These are phyloP conservation scores for Tonatia bakeri DNA, from an alignment of 2,113 vertebrate genomes.

Conservation along the genomic window DNA sequence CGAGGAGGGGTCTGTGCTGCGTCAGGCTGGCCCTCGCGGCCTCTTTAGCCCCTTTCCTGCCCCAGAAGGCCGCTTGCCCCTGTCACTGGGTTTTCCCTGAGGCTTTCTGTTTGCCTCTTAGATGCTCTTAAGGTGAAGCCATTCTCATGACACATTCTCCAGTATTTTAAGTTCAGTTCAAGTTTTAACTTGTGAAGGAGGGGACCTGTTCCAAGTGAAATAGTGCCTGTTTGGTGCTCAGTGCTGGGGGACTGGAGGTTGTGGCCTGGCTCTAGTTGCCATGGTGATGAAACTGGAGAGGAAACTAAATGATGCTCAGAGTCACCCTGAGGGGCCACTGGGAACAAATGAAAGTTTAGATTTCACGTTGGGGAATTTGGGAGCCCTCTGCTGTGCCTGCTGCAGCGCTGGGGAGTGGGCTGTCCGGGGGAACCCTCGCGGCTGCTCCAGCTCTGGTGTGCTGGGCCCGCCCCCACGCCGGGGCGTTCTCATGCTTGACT, in stretches of 20 bases:
- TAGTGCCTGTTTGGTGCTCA: neutral
- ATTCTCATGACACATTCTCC: neutral
- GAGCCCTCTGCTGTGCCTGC: too few species aligned
- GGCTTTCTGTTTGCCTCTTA: neutral
- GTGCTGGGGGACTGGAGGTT: neutral
- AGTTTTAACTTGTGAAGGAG: neutral
- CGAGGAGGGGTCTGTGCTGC: neutral
- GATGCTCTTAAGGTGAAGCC: neutral
- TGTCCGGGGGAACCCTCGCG: fast-evolving
- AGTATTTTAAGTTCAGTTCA: neutral
- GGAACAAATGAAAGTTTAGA: neutral
- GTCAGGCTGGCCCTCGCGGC: neutral
- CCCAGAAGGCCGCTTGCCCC: neutral
- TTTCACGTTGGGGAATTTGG: neutral
- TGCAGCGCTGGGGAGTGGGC: fast-evolving
- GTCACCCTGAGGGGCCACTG: neutral
- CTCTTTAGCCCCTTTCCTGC: fast-evolving
- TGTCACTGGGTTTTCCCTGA: neutral
- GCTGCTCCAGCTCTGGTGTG: neutral
- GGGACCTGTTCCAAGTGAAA: neutral
- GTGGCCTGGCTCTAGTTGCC: neutral
- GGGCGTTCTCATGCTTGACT: neutral
- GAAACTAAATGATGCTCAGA: neutral
- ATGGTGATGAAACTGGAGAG: neutral
- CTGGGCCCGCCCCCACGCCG: neutral